Base-by-base conservation (phyloP, 2,888 invertebrate genomes). In the Agriotes lineatus region DNA sequence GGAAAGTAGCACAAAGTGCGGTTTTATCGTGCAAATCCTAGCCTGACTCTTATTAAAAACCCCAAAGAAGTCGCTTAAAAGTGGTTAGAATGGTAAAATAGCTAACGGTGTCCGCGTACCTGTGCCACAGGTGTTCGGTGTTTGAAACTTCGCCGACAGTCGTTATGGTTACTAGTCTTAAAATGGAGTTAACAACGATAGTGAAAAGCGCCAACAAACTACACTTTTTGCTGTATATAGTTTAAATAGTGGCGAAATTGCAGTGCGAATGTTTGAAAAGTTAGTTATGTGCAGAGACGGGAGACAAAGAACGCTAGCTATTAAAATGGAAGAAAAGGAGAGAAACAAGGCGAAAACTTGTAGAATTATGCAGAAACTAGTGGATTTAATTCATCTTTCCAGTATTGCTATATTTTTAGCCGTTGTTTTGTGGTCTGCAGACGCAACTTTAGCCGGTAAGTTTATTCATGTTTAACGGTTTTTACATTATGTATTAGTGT, bases 101-200 rank as follows among this genome's bases (percentile, higher is more conserved):
- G 44, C 35, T 67, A 72, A 72, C 72, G 72, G 75, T 75, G 72
- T 70, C 72, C 58, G 69, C 52, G 56, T 70, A 72, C 70, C 69
- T 68, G 62, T 70, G 64, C 73, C 70, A 75, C 74, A 75, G 75
- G 75, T 75, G 75, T 73, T 70, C 67, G 35, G 22, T 62, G 67
- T 56, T 67, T 62, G 58, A 66, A 58, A 62, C 62, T 57, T 70
- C 60, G 61, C 65, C 58, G 62, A 63, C 63, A 56, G 62, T 71
- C 62, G 71, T 69, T 62, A 69, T 70, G 70, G 67, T 61, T 54
- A 61, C 60, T 52, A 56, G 54, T 63, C 60, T 60, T 72, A 72
- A 72, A 72, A 72, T 72, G 72, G 72, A 67, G 62, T 67, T 69
- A 68, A 66, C 50, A 61, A 50, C 37, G 54, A 60, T 59, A 60